phyloP scores from a whole-genome alignment of 1,140 invertebrate species.

The Cheumatopsyche charites region DNA sequence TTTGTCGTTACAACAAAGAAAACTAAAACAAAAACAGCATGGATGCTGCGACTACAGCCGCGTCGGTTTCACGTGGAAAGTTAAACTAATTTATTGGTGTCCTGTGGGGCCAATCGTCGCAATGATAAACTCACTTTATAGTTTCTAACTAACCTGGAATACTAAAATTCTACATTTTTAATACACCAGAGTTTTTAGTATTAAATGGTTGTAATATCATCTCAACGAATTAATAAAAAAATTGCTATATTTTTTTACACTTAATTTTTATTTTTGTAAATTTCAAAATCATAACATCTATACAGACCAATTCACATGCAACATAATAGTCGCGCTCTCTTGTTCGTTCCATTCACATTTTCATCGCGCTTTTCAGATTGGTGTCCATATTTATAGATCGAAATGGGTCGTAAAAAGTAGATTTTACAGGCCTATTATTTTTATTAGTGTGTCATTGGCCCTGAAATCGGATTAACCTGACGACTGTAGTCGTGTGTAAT shows the following conservation, averaged over 20 bases:
- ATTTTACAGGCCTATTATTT: slow-evolving; percentile 20
- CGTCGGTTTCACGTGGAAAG: slow-evolving; percentile 29
- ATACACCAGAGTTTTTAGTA: no score
- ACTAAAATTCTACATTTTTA: background rate
- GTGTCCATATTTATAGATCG: background rate
- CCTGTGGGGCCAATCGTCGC: slow-evolving; percentile 36
- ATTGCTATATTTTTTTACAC: background rate
- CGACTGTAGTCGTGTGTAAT: background rate
- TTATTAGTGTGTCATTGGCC: slow-evolving; percentile 10
- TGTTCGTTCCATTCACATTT: no score
- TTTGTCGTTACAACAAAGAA: slow-evolving; percentile 26
- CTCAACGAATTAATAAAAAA: no score
- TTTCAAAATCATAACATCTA: no score
- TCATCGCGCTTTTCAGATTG: background rate
- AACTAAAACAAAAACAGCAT: slow-evolving; percentile 9
- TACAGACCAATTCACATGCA: background rate
- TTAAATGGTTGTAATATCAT: no score
- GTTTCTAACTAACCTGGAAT: background rate
- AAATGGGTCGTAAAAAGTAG: background rate
- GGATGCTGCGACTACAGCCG: slow-evolving; percentile 2
- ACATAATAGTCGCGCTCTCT: background rate
- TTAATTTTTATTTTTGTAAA: background rate
- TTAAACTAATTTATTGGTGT: slow-evolving; percentile 38
- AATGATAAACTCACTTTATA: slow-evolving; percentile 27
- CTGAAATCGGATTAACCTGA: slow-evolving; percentile 31